Conservation (phyloP, 2,888 invertebrate genomes). For the Diaphora mendica region DNA sequence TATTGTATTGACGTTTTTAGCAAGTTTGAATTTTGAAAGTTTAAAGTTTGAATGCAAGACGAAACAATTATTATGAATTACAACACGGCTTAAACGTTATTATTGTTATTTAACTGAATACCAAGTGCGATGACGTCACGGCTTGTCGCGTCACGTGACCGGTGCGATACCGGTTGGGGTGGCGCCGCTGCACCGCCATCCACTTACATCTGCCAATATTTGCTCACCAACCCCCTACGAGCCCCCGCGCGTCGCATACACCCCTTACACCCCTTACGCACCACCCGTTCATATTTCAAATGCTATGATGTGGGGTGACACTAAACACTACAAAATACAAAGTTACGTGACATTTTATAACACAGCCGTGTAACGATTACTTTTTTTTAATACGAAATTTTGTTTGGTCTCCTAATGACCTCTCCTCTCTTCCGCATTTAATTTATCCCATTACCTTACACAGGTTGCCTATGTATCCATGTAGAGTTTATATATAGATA, state of each 20-base stretch:
- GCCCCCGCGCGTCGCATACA: slow-evolving; percentile 58
- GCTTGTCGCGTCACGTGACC: slow-evolving; percentile 43
- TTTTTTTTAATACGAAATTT: neutral
- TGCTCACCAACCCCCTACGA: slow-evolving; percentile 75
- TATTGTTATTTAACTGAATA: slow-evolving; percentile 41
- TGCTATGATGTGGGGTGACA: slow-evolving; percentile 77
- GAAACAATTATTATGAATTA: neutral
- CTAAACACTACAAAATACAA: slow-evolving; percentile 81
- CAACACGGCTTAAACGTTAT: slow-evolving; percentile 27
- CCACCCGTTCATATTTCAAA: slow-evolving; percentile 85
- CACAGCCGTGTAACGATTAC: slow-evolving; percentile 52
- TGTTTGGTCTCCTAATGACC: no score
- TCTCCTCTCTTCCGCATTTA: neutral
- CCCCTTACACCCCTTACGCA: slow-evolving; percentile 68
- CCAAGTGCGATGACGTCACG: slow-evolving; percentile 72
- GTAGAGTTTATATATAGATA: no score
- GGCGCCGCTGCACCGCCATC: slow-evolving; percentile 80
- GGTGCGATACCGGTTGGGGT: slow-evolving; percentile 63
- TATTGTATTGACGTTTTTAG: no score
- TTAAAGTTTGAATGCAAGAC: neutral
- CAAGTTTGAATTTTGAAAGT: no score
- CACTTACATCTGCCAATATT: slow-evolving; percentile 90
- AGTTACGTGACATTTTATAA: slow-evolving; percentile 51
- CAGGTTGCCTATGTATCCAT: neutral
- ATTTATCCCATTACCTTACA: neutral